Conservation (phyloP, 2,888 invertebrate species). For the Acanthosepion esculentum region DNA sequence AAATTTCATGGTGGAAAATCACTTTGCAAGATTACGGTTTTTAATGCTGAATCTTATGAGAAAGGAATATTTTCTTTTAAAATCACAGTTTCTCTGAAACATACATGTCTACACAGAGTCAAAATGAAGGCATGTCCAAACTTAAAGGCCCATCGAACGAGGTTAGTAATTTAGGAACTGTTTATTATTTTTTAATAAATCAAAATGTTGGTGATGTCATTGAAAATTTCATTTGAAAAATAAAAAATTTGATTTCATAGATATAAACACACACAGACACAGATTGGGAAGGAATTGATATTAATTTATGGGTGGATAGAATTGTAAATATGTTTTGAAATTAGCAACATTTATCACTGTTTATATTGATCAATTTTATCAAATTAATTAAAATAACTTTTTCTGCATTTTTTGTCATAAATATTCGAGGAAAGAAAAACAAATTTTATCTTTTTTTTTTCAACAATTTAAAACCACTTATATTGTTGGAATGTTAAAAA, state of each 20-base stretch:
- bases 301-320: neutral
- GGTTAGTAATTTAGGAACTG: neutral
- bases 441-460: too few relatives aligned
- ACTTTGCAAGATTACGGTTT: neutral
- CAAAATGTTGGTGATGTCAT: neutral
- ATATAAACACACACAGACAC: neutral
- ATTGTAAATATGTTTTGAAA: neutral
- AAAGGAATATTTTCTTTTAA: neutral
- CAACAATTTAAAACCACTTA: neutral
- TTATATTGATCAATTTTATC: too few relatives aligned
- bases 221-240: neutral
- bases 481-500: neutral
- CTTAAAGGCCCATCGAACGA: neutral
- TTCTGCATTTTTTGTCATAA: neutral
- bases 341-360: neutral
- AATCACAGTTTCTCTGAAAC: too few relatives aligned
- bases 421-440: neutral
- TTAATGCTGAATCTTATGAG: neutral
- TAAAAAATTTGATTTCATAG: neutral
- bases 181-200: neutral
- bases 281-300: neutral
- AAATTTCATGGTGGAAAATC: constrained; percentile 15
- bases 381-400: too few relatives aligned
- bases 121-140: neutral
- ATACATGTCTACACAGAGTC: neutral